Conservation (phyloP, 2,888 invertebrate species). For the Drosophila macrospina region DNA sequence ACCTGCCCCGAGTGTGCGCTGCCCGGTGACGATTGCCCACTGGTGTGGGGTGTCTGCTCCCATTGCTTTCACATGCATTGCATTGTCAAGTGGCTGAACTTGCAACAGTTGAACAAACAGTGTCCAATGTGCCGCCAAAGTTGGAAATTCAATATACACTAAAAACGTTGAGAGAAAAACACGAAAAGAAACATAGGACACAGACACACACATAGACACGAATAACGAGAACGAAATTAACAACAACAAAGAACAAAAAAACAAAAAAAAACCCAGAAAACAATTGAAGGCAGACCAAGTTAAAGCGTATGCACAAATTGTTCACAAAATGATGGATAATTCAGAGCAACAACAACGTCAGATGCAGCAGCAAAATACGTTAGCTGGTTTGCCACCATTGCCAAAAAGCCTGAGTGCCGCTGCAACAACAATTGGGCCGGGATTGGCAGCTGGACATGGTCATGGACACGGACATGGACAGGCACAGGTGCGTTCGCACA, state of each 20-base stretch:
- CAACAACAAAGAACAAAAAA: constrained; percentile 31
- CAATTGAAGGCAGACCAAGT: neutral
- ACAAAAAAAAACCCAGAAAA: constrained; percentile 14
- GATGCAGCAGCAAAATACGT: constrained; percentile 46
- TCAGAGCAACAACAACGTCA: constrained; percentile 50
- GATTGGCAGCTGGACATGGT: neutral
- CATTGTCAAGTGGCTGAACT: constrained; percentile 99
- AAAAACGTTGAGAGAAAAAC: constrained; percentile 60
- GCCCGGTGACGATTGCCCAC: constrained; percentile 98
- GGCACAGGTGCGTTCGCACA: constrained; percentile 56
- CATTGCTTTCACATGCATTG: constrained; percentile 99
- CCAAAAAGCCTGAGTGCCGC: constrained; percentile 95
- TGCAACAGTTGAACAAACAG: constrained; percentile 94
- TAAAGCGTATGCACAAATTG: neutral
- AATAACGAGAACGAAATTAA: constrained; percentile 21
- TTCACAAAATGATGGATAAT: constrained; percentile 68
- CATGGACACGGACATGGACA: constrained; percentile 9
- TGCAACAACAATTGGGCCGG: constrained; percentile 70
- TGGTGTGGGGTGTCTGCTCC: constrained; percentile 99
- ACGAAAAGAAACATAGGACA: neutral
- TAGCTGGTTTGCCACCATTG: constrained; percentile 91
- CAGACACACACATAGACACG: constrained; percentile 26
- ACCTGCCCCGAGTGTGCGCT: constrained; percentile 99
- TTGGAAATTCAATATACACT: constrained; percentile 97
- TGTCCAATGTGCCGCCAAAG: constrained; percentile 99